Percentiles rank a stretch among this genome's conserved stretches.
These are phyloP conservation scores for Betta splendens DNA, from an alignment of 2,797 vertebrate genomes.

Conservation along the genomic window DNA sequence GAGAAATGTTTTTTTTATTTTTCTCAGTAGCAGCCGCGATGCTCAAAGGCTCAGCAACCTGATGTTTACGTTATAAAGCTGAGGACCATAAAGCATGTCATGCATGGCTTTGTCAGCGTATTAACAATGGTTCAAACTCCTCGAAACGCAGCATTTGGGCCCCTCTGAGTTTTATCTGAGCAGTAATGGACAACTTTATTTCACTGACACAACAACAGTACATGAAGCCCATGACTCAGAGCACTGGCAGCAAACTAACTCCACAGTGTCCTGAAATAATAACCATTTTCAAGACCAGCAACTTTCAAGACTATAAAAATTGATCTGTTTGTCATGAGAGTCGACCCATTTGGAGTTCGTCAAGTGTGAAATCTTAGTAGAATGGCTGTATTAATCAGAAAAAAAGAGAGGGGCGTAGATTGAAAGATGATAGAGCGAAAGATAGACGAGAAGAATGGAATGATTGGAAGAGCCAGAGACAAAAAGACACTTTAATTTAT, in stretches of 20 bases:
- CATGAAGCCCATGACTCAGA: constrained; percentile 22
- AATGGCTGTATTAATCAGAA: constrained; percentile 85
- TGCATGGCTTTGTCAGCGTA: constrained; percentile 39
- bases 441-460: constrained; percentile 45
- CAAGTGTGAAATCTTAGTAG: constrained; percentile 83
- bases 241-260: constrained; percentile 29
- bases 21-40: constrained; percentile 4
- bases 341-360: constrained; percentile 80
- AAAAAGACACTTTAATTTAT: constrained; percentile 73
- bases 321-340: constrained; percentile 85
- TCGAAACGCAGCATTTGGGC: constrained; percentile 13
- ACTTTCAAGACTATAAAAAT: constrained; percentile 87
- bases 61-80: constrained; percentile 45
- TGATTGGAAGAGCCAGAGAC: constrained; percentile 29
- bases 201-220: constrained; percentile 35
- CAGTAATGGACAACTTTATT: constrained; percentile 26
- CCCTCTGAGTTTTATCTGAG: constrained; percentile 20
- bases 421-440: constrained; percentile 65
- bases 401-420: constrained; percentile 69
- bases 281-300: constrained; percentile 86
- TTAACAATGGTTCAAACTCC: constrained; percentile 28
- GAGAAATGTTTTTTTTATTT: constrained; percentile 16
- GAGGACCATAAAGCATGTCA: constrained; percentile 41
- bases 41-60: constrained; percentile 41
- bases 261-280: constrained; percentile 73